These are phyloP conservation scores for Bostrychus sinensis DNA, from an alignment of 2,113 vertebrate species.

Conservation along the genomic window DNA sequence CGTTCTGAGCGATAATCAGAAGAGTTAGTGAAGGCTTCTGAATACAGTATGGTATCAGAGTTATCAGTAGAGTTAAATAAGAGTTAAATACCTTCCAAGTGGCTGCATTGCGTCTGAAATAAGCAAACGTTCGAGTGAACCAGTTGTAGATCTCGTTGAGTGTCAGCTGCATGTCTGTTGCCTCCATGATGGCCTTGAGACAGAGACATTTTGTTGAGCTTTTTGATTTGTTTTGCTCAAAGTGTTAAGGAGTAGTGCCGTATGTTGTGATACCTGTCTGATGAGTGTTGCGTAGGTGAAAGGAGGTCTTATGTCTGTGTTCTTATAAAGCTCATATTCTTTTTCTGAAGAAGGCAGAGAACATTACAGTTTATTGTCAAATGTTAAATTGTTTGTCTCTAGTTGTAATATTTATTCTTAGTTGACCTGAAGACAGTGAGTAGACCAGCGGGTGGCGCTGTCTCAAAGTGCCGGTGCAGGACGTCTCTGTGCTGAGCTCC, in stretches of 20 bases:
- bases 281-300: constrained; percentile 98
- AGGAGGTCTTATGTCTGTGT: constrained; percentile 93
- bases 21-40: constrained; percentile 10
- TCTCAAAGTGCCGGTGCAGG: constrained; percentile 82
- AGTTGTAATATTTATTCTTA: no score
- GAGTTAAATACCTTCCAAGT: constrained; percentile 91
- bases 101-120: constrained; percentile 95
- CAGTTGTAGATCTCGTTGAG: constrained; percentile 99
- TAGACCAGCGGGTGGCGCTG: constrained; percentile 86
- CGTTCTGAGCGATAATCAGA: constrained; percentile 83
- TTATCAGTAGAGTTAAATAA: neutral
- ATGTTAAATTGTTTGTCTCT: no score
- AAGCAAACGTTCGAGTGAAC: constrained; percentile 96
- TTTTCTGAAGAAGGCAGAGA: constrained; percentile 83
- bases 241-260: no score
- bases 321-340: constrained; percentile 95
- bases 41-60: neutral
- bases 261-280: constrained; percentile 87
- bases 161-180: constrained; percentile 92
- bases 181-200: constrained; percentile 92
- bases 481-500: constrained; percentile 81
- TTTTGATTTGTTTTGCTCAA: no score
- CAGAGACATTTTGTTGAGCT: no score
- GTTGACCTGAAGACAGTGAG: constrained; percentile 89
- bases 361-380: neutral